phyloP scores from a whole-genome alignment of 2,888 invertebrate genomes.

The Diarsia rubi region DNA sequence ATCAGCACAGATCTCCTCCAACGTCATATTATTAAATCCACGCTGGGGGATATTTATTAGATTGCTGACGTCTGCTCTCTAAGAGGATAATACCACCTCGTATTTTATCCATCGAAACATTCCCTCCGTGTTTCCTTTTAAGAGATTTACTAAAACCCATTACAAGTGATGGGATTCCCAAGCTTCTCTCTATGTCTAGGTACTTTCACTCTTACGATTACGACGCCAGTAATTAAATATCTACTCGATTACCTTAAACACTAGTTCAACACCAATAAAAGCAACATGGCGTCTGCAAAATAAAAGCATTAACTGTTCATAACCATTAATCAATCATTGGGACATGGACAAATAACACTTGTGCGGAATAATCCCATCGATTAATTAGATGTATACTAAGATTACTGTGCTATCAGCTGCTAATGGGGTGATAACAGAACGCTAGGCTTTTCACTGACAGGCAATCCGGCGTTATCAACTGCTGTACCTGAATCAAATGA shows the following conservation, averaged over 20 bases:
- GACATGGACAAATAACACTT: slow-evolving; percentile 65
- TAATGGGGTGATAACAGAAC: slow-evolving; percentile 70
- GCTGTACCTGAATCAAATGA: slow-evolving; percentile 37
- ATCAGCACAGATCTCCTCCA: slow-evolving; percentile 9
- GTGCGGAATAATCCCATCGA: slow-evolving; percentile 65
- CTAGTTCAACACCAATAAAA: slow-evolving; percentile 49
- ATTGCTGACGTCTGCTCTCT: slow-evolving; percentile 26
- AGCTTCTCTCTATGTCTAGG: not conserved
- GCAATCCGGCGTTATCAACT: slow-evolving; percentile 48
- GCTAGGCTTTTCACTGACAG: slow-evolving; percentile 60
- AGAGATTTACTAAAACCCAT: slow-evolving; percentile 1
- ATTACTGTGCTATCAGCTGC: slow-evolving; percentile 64
- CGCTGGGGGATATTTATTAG: slow-evolving; percentile 21
- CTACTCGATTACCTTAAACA: not conserved
- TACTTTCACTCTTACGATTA: not conserved
- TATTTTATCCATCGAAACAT: slow-evolving; percentile 12
- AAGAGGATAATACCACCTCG: slow-evolving; percentile 14
- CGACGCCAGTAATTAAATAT: not conserved
- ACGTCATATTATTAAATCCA: slow-evolving; percentile 7
- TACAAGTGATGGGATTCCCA: not conserved
- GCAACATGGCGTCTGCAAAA: slow-evolving; percentile 43
- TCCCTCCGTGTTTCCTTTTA: not conserved
- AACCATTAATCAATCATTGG: slow-evolving; percentile 67
- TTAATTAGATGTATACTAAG: slow-evolving; percentile 67
- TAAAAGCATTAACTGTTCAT: slow-evolving; percentile 56